Base-by-base conservation (phyloP, 1,140 invertebrate species). In the Dendrolimus kikuchii region DNA sequence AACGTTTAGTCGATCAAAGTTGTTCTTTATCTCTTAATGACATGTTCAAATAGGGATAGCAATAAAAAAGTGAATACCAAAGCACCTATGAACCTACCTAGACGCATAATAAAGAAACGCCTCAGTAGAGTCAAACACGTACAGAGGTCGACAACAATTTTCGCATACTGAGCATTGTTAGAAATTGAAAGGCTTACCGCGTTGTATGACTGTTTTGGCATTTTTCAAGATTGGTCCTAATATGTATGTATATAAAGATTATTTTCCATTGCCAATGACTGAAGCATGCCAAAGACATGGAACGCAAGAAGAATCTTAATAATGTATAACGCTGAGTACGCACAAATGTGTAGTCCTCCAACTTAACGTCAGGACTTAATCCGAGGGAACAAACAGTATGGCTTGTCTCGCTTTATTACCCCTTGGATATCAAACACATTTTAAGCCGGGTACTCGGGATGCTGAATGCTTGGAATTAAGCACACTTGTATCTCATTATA, bases 81-180 rank as follows among this genome's bases (percentile, higher is more conserved):
- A 52, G 49, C 45, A 59, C 52, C 53, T 51, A 55, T 38, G 48
- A 49, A 55, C 44, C 5, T 49, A 49, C 49, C 47, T 36, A 55
- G 51, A 54, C 38, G 44, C 54, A 54, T 54, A 57, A 57, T 53
- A 57, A 51, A 56, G 53, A 49, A 44, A 49, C 54, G 54, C 46
- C 40, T 49, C 40, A 39, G 44, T 55, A 46, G 51, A 56, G 58
- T 64, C 57, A 64, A 61, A 59, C 64, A 67, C 68, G 62, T 65
- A 64, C 57, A 65, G 65, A 71, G 64, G 65, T 62, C 60, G 65
- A 61, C 68, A 65, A 68, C 65, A 71, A 68, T 68, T 70, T 70
- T 71, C 65, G 65, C 68, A 71, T 71, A 68, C 68, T 64, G 55
- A 68, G 54, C 65, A 65, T 68, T 68, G 65, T 65, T 62, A 60